Conservation (phyloP, 2,113 vertebrate genomes). For the Cyprinodon tularosa region DNA sequence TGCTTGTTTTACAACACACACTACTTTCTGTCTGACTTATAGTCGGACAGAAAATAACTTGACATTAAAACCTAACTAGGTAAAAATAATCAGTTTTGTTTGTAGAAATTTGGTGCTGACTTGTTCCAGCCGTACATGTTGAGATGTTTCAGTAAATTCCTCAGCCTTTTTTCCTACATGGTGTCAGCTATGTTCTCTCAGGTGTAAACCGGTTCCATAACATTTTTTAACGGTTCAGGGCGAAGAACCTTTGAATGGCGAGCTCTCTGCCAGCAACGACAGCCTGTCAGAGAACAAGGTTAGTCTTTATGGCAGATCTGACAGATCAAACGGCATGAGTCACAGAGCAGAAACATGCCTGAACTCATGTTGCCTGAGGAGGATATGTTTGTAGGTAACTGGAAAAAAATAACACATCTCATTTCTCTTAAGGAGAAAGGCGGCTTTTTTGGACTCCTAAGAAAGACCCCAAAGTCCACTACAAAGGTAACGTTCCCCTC, state of each 20-base stretch:
- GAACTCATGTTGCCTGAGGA: neutral
- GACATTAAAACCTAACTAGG: too few species aligned
- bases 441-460: constrained; percentile 53
- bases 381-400: neutral
- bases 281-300: constrained; percentile 58
- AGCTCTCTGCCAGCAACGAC: constrained; percentile 41
- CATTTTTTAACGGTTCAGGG: constrained; percentile 27
- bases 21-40: too few species aligned
- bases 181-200: neutral
- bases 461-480: constrained; percentile 39
- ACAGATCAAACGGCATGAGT: constrained; percentile 5
- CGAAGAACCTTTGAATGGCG: neutral
- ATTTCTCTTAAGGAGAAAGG: constrained; percentile 47
- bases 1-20: too few species aligned
- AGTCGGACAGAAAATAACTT: too few species aligned
- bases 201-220: constrained; percentile 13
- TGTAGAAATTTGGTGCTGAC: too few species aligned
- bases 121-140: too few species aligned
- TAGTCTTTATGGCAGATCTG: neutral
- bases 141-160: too few species aligned
- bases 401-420: neutral
- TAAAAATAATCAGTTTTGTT: too few species aligned
- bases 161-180: too few species aligned
- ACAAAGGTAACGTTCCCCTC: constrained; percentile 32
- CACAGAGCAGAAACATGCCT: neutral